Percentiles rank a stretch among this genome's conserved stretches.
These are phyloP conservation scores for Orthosia cruda DNA, from an alignment of 2,888 invertebrate species.

Conservation along the genomic window DNA sequence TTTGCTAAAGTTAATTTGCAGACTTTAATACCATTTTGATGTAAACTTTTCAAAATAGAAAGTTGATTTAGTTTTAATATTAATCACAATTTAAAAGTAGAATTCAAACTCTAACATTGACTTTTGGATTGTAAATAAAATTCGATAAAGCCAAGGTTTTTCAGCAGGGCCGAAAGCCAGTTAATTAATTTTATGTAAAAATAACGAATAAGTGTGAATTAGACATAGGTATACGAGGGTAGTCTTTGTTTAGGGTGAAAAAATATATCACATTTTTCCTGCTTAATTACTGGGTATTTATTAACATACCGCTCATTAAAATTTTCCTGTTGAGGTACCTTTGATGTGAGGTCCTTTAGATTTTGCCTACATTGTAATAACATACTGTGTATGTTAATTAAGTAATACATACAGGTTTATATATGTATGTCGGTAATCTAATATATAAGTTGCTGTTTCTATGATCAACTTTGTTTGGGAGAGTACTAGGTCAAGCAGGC, in stretches of 20 bases:
- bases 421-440: neutral
- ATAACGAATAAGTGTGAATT: constrained; percentile 26
- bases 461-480: neutral
- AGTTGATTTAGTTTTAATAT: constrained; percentile 34
- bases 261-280: neutral
- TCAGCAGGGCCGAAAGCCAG: neutral
- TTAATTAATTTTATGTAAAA: constrained; percentile 5
- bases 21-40: constrained; percentile 33
- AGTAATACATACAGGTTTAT: neutral
- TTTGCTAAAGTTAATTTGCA: constrained; percentile 42
- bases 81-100: constrained; percentile 6
- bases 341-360: constrained; percentile 12
- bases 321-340: constrained; percentile 6
- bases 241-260: constrained; percentile 10
- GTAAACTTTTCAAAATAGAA: too few relatives aligned
- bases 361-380: neutral
- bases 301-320: constrained; percentile 17
- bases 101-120: constrained; percentile 30
- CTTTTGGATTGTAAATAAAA: constrained; percentile 21
- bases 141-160: constrained; percentile 18
- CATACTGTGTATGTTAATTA: neutral
- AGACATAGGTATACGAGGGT: neutral
- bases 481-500: neutral
- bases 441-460: neutral
- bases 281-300: constrained; percentile 18